Percentiles rank a stretch among this genome's conserved stretches.
phyloP scores from a whole-genome alignment of 1,140 invertebrate species.

The Drosophila jambulina region DNA sequence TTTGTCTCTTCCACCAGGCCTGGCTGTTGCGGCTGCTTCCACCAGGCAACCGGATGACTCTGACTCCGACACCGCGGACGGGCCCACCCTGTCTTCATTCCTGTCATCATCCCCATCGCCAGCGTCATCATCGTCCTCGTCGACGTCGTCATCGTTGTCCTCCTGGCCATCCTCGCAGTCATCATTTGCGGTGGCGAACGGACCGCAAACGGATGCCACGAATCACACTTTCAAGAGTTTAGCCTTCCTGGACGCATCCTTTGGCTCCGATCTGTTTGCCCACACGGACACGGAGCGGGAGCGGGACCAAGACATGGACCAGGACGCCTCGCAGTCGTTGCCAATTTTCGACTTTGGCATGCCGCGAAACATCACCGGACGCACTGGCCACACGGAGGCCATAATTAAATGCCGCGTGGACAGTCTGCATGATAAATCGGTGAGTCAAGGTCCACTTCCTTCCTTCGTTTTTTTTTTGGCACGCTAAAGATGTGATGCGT shows the following conservation, averaged over 20 bases:
- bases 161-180: slow-evolving; percentile 23
- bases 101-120: slow-evolving; percentile 32
- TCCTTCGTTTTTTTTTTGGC: neutral
- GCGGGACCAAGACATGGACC: slow-evolving; percentile 11
- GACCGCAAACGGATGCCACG: slow-evolving; percentile 69
- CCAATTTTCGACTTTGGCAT: slow-evolving; percentile 91
- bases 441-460: slow-evolving; percentile 71
- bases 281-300: slow-evolving; percentile 39
- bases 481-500: slow-evolving; percentile 32
- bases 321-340: slow-evolving; percentile 52
- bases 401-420: slow-evolving; percentile 93
- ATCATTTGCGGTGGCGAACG: slow-evolving; percentile 42
- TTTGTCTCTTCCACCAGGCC: slow-evolving; percentile 45
- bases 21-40: slow-evolving; percentile 39
- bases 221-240: slow-evolving; percentile 82
- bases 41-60: slow-evolving; percentile 49
- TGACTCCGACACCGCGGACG: slow-evolving; percentile 41
- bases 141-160: slow-evolving; percentile 17
- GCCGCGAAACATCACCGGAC: slow-evolving; percentile 92
- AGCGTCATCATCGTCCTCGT: slow-evolving; percentile 19
- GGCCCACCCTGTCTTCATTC: slow-evolving; percentile 45
- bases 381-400: slow-evolving; percentile 92
- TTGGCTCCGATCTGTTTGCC: slow-evolving; percentile 56
- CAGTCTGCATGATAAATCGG: slow-evolving; percentile 93
- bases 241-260: slow-evolving; percentile 63